Evolutionary conservation across 2,888 invertebrate species (phyloP).

Genomic region (Cyclophora punctaria): DNA sequence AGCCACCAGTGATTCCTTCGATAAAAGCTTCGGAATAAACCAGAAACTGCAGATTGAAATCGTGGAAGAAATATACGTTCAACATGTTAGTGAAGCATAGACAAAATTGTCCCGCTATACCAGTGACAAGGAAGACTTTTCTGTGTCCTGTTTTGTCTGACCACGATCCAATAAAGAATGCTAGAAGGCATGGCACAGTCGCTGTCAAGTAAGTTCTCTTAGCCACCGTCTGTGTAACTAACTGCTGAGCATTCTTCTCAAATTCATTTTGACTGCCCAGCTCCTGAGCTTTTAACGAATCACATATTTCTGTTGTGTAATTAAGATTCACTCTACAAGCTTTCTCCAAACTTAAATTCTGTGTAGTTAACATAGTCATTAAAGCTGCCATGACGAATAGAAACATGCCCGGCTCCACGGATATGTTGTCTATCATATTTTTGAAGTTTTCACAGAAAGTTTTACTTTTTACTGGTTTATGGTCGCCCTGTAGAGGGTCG

Average conservation of each 20-base stretch:
- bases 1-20: constrained; percentile 85
- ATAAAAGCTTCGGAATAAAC: constrained; percentile 83
- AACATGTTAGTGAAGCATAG: constrained; percentile 81
- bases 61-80: constrained; percentile 83
- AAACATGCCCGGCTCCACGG: constrained; percentile 49
- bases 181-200: constrained; percentile 82
- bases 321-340: constrained; percentile 87
- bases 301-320: constrained; percentile 81
- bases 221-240: constrained; percentile 82
- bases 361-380: constrained; percentile 80
- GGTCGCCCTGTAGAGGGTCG: constrained; percentile 16
- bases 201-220: constrained; percentile 89
- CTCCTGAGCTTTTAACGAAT: constrained; percentile 79
- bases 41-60: constrained; percentile 82
- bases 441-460: constrained; percentile 27
- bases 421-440: constrained; percentile 33
- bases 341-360: constrained; percentile 87
- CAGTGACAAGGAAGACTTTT: constrained; percentile 83
- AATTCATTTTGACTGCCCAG: constrained; percentile 69
- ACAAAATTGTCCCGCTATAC: constrained; percentile 81
- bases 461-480: constrained; percentile 10
- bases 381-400: constrained; percentile 42
- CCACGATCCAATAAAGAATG: constrained; percentile 86
- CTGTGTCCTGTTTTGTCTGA: constrained; percentile 79
- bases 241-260: constrained; percentile 77